Conservation (phyloP, 1,140 invertebrate species). For the Oreohelix idahoensis region DNA sequence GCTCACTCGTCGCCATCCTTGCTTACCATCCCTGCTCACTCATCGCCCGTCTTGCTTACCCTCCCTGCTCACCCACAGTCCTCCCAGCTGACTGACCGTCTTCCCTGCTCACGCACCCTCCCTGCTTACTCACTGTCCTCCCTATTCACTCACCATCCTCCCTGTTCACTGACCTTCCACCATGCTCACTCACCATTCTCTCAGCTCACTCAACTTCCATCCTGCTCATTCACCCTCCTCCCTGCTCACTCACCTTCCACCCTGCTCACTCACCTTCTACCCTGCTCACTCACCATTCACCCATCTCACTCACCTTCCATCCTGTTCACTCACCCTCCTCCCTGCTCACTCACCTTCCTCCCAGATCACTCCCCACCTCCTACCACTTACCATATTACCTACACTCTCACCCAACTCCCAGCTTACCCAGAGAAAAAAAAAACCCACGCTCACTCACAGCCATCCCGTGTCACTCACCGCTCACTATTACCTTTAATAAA, state of each 20-base stretch:
- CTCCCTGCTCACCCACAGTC: not conserved
- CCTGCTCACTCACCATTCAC: not conserved
- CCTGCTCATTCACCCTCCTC: not conserved
- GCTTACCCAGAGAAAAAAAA: too few relatives aligned
- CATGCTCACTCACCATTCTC: not conserved
- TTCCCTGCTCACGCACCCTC: not conserved
- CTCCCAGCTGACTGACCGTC: not conserved
- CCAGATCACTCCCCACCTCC: not conserved
- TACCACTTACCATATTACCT: not conserved
- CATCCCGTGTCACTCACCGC: not conserved
- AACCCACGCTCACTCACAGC: not conserved
- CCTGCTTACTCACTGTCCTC: not conserved
- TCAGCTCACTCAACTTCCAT: not conserved
- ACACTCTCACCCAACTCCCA: too few relatives aligned
- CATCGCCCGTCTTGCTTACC: too few relatives aligned
- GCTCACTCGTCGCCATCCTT: too few relatives aligned
- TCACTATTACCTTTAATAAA: not conserved
- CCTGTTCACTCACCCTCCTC: too few relatives aligned
- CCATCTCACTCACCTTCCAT: not conserved
- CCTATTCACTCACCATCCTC: not conserved
- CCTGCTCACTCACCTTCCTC: not conserved
- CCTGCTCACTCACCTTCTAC: not conserved
- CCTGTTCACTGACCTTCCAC: not conserved
- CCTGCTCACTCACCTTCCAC: not conserved
- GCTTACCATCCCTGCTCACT: too few relatives aligned